Percentiles rank a stretch among this genome's conserved stretches.
Conservation (phyloP, 1,140 invertebrate species). For the Dryas iulia region DNA sequence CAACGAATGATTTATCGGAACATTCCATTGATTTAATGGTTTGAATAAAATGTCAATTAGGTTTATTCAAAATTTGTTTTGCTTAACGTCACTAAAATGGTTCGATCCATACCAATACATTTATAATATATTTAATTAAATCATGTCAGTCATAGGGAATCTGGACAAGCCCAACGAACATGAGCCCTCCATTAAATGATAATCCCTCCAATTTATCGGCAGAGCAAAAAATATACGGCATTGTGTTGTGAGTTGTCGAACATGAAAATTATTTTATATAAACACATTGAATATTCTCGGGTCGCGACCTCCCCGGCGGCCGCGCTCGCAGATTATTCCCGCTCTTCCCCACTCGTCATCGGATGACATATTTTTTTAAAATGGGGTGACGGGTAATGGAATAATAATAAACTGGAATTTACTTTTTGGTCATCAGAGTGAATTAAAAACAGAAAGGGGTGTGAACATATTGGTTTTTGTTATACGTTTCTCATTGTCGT, state of each 20-base stretch:
- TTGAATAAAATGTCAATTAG: background rate
- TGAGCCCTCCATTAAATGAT: conserved; percentile 80
- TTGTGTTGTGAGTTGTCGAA: conserved; percentile 76
- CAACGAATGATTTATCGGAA: background rate
- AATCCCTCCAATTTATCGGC: conserved; percentile 78
- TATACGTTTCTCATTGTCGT: conserved; percentile 70
- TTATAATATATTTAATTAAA: conserved; percentile 74
- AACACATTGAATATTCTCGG: conserved; percentile 77
- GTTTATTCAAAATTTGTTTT: background rate
- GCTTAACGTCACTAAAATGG: background rate
- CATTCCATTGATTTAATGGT: background rate
- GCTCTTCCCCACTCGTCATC: conserved; percentile 68
- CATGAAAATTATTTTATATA: conserved; percentile 80
- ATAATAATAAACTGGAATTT: conserved; percentile 80
- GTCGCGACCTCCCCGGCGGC: conserved; percentile 59
- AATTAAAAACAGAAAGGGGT: conserved; percentile 76
- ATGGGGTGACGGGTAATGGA: conserved; percentile 75
- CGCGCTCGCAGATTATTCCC: conserved; percentile 59
- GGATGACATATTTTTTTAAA: conserved; percentile 78
- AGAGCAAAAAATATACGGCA: conserved; percentile 73
- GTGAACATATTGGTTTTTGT: conserved; percentile 71
- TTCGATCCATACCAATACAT: conserved; percentile 36
- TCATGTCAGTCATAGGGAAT: conserved; percentile 75
- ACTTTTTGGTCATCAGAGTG: conserved; percentile 76
- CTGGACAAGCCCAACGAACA: conserved; percentile 73